Conservation (phyloP, 64 coral and sea anemone species). For the Stichodactyla helianthus region DNA sequence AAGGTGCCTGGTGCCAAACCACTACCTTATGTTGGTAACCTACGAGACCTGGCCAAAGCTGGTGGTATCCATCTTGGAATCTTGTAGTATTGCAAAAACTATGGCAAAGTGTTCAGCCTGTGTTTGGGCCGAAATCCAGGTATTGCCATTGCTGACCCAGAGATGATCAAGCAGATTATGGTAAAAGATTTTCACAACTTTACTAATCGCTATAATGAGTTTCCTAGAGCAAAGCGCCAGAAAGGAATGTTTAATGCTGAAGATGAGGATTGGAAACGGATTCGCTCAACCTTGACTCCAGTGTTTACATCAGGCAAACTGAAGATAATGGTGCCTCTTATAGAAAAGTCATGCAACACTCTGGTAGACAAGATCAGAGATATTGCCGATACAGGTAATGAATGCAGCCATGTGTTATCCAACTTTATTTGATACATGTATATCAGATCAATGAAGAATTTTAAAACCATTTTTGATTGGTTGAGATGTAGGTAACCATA, state of each 20-base stretch:
- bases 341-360: conserved; percentile 45
- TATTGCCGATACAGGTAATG: conserved; percentile 54
- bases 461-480: no score
- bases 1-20: conserved; percentile 65
- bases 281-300: conserved; percentile 58
- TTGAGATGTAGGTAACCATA: no score
- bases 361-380: conserved; percentile 46
- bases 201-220: conserved; percentile 19
- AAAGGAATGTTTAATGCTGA: conserved; percentile 6
- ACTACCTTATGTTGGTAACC: conserved; percentile 51
- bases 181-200: conserved; percentile 72
- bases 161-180: conserved; percentile 52
- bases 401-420: no score
- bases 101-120: conserved; percentile 54
- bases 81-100: conserved; percentile 44
- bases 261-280: conserved; percentile 55
- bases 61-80: conserved; percentile 38
- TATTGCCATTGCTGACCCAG: conserved; percentile 50
- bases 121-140: conserved; percentile 22
- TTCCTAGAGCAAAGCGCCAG: not conserved
- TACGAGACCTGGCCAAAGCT: conserved; percentile 40
- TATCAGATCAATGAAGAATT: no score
- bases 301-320: conserved; percentile 55
- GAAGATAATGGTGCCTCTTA: conserved; percentile 44
- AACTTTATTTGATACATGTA: no score